These are phyloP conservation scores for Elaphurus davidianus DNA, from an alignment of 2,113 vertebrate genomes.

Conservation along the genomic window DNA sequence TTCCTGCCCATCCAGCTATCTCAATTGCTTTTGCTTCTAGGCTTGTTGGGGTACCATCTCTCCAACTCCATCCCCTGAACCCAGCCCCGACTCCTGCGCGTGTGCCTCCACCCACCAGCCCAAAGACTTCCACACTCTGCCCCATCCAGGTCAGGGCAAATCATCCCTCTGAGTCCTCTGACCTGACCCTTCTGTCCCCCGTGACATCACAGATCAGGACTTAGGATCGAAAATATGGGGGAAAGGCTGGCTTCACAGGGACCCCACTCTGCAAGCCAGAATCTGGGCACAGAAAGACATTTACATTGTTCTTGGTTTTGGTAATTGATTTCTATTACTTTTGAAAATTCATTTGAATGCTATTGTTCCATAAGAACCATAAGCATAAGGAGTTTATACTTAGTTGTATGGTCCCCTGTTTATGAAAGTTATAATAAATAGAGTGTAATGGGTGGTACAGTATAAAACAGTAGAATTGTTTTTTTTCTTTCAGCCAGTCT, in stretches of 20 bases:
- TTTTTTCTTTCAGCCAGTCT: not conserved
- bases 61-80: accelerated
- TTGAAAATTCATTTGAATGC: not conserved
- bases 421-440: not conserved
- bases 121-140: accelerated
- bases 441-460: not conserved
- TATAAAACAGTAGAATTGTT: not conserved
- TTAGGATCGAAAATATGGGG: not conserved
- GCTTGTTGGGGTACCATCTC: not conserved
- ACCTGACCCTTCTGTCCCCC: no score
- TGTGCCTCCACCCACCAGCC: not conserved
- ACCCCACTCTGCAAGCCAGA: not conserved
- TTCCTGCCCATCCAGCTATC: not conserved
- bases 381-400: not conserved
- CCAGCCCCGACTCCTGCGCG: accelerated
- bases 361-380: not conserved
- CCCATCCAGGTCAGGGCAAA: accelerated
- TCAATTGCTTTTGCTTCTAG: not conserved
- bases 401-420: not conserved
- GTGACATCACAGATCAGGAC: not conserved
- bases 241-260: not conserved
- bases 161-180: accelerated
- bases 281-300: not conserved
- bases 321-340: not conserved
- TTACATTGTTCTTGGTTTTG: not conserved